A percentile compares a stretch with the other conserved stretches of the same genome.
phyloP scores from a whole-genome alignment of 2,888 invertebrate genomes.

The Polyploca ridens region DNA sequence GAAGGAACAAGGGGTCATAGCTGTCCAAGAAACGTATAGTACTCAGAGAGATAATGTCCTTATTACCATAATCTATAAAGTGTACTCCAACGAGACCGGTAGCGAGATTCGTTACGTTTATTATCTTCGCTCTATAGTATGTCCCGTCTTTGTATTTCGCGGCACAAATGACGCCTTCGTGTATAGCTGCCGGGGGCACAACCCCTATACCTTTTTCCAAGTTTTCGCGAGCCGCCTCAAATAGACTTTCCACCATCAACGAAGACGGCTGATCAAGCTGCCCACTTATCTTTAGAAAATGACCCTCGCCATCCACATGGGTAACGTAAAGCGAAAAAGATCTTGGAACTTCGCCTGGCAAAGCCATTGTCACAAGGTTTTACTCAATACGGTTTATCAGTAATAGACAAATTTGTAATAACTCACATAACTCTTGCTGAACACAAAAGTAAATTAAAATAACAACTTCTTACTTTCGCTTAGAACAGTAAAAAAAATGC shows the following conservation, averaged over 20 bases:
- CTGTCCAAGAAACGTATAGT: constrained; percentile 84
- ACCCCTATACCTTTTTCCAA: constrained; percentile 74
- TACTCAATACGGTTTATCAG: constrained; percentile 22
- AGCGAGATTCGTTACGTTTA: constrained; percentile 70
- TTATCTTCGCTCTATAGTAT: constrained; percentile 87
- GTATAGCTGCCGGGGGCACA: constrained; percentile 75
- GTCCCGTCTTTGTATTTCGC: constrained; percentile 87
- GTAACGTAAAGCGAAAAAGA: constrained; percentile 84
- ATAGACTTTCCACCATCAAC: constrained; percentile 82
- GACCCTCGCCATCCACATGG: constrained; percentile 88
- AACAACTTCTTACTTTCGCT: constrained; percentile 48
- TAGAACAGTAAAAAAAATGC: constrained; percentile 53
- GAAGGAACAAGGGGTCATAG: constrained; percentile 76
- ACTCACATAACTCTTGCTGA: constrained; percentile 60
- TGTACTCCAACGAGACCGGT: constrained; percentile 86
- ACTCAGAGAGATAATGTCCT: constrained; percentile 83
- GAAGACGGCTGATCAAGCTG: constrained; percentile 86
- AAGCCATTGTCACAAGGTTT: constrained; percentile 57
- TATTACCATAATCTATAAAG: constrained; percentile 88
- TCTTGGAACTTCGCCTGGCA: constrained; percentile 61
- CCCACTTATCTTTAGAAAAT: constrained; percentile 89
- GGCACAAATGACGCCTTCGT: constrained; percentile 85
- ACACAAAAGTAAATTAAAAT: constrained; percentile 37
- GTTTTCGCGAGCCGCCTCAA: constrained; percentile 65
- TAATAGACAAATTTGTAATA: constrained; percentile 30